Evolutionary conservation across 2,113 vertebrate genomes (phyloP).

Genomic region (Rhabdomys dilectus): DNA sequence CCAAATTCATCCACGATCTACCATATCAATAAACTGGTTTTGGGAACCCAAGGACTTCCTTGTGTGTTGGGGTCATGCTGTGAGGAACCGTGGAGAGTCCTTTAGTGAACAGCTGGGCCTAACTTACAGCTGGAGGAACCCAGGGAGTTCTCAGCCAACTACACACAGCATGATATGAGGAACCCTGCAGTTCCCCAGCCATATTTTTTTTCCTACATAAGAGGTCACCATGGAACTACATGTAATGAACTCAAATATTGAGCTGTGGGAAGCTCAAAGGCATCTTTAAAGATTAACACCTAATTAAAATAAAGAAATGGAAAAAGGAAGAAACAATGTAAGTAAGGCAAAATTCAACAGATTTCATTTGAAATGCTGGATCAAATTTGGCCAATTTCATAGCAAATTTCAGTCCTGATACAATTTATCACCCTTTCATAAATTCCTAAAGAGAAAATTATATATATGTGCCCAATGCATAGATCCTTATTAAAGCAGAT

Average conservation of each 20-base stretch:
- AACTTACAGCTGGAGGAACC: no score
- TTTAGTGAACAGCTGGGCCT: no score
- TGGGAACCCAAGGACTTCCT: no score
- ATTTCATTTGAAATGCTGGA: neutral
- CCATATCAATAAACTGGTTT: no score
- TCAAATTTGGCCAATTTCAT: neutral
- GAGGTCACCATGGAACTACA: neutral
- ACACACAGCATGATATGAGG: no score
- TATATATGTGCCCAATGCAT: neutral
- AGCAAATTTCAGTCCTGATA: neutral
- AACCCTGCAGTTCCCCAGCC: no score
- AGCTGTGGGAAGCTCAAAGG: neutral
- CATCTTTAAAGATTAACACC: neutral
- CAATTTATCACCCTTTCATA: neutral
- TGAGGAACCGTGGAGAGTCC: no score
- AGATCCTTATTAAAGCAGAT: neutral
- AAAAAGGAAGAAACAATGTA: neutral
- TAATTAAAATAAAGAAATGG: neutral
- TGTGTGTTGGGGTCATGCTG: no score
- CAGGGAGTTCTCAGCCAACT: no score
- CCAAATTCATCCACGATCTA: no score
- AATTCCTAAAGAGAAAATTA: neutral
- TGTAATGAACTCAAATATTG: neutral
- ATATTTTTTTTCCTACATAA: no score
- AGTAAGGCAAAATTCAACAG: neutral